Conservation (phyloP, 2,113 vertebrate species). For the Cyanistes caeruleus region DNA sequence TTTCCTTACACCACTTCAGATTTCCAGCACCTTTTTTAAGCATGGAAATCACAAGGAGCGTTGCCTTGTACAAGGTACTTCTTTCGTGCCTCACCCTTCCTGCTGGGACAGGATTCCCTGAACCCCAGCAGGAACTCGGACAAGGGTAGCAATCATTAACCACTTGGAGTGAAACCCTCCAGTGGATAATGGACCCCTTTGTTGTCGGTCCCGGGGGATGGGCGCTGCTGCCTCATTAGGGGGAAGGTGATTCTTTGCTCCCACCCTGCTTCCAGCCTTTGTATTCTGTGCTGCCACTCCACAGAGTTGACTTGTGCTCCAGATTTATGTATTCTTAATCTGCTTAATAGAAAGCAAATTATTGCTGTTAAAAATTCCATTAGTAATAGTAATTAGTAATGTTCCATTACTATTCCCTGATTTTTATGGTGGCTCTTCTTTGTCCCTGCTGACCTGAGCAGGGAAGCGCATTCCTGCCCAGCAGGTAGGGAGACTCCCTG, state of each 20-base stretch:
- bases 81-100: rapidly evolving
- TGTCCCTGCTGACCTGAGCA: rapidly evolving
- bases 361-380: background rate
- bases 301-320: background rate
- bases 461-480: background rate
- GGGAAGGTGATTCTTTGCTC: background rate
- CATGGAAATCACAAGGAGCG: rapidly evolving
- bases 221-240: background rate
- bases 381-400: background rate
- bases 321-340: background rate
- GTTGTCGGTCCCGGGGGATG: background rate
- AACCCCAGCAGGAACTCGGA: rapidly evolving
- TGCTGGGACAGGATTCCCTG: background rate
- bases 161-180: background rate
- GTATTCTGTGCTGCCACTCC: background rate
- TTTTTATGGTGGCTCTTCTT: background rate
- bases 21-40: background rate
- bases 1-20: rapidly evolving
- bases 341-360: background rate
- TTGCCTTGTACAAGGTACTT: background rate
- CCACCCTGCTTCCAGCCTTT: background rate
- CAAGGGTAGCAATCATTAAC: rapidly evolving
- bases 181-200: background rate
- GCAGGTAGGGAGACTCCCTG: background rate
- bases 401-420: background rate